These are phyloP conservation scores for Mechanitis mazaeus DNA, from an alignment of 2,888 invertebrate species.

Conservation along the genomic window DNA sequence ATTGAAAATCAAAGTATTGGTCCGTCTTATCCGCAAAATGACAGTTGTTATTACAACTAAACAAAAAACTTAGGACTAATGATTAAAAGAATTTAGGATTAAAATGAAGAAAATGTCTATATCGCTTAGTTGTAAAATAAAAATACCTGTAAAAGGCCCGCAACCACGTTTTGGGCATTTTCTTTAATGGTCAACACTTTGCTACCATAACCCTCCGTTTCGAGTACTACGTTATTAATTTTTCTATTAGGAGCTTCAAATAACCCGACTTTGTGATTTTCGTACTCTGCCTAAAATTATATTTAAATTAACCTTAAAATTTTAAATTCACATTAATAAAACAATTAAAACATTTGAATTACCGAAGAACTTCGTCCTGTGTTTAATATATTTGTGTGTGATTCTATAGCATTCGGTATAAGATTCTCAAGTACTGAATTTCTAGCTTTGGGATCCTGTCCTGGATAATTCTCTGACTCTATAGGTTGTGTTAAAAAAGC, in stretches of 20 bases:
- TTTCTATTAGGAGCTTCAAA: slow-evolving; percentile 43
- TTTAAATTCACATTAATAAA: background rate
- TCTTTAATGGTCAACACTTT: slow-evolving; percentile 59
- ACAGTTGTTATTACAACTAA: too few relatives aligned
- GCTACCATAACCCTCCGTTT: slow-evolving; percentile 64
- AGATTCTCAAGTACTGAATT: slow-evolving; percentile 38
- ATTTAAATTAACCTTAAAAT: background rate
- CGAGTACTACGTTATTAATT: slow-evolving; percentile 53
- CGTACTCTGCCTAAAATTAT: slow-evolving; percentile 27
- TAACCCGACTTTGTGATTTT: slow-evolving; percentile 38
- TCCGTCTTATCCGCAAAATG: too few relatives aligned
- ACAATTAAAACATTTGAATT: background rate
- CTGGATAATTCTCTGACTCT: slow-evolving; percentile 48
- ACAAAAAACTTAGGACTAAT: too few relatives aligned
- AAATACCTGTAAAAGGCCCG: slow-evolving; percentile 62
- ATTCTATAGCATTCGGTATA: slow-evolving; percentile 41
- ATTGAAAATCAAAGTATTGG: too few relatives aligned
- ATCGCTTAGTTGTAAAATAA: too few relatives aligned
- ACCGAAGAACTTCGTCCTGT: background rate
- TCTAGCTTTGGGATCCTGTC: slow-evolving; percentile 37
- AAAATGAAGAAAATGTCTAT: too few relatives aligned
- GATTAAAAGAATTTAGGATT: too few relatives aligned
- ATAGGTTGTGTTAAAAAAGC: slow-evolving; percentile 36
- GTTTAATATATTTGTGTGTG: slow-evolving; percentile 29
- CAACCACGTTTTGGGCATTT: slow-evolving; percentile 54